These are phyloP conservation scores for Lycaena phlaeas DNA, from an alignment of 2,888 invertebrate species.

Conservation along the genomic window DNA sequence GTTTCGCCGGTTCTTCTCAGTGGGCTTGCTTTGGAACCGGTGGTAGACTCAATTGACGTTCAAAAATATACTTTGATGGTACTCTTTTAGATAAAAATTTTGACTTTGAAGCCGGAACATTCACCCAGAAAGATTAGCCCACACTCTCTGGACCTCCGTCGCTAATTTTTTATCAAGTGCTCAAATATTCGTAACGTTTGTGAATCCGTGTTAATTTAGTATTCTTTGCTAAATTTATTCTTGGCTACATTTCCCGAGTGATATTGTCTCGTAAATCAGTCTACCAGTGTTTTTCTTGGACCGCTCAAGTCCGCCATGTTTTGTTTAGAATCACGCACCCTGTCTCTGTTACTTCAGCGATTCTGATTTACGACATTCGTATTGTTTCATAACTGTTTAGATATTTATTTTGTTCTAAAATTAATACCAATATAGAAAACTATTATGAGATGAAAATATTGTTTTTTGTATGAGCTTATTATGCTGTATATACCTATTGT, in stretches of 20 bases:
- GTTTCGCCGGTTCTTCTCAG: no score
- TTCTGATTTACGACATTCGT: constrained; percentile 58
- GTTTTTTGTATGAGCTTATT: constrained; percentile 24
- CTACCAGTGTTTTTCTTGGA: constrained; percentile 67
- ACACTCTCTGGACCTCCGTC: no score
- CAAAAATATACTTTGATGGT: no score
- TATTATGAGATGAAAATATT: background rate
- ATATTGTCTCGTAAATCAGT: constrained; percentile 70
- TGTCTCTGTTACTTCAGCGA: constrained; percentile 44
- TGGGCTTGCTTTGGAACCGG: no score
- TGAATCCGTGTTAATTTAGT: constrained; percentile 50
- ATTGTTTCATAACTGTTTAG: constrained; percentile 37
- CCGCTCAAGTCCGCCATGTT: constrained; percentile 47
- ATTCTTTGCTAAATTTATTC: constrained; percentile 62
- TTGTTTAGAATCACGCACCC: constrained; percentile 70
- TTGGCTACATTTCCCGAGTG: constrained; percentile 61
- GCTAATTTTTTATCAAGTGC: no score
- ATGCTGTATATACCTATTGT: no score
- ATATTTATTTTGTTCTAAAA: constrained; percentile 25
- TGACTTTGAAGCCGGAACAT: no score
- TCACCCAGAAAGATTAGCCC: no score
- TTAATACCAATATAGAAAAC: background rate
- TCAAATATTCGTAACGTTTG: constrained; percentile 21
- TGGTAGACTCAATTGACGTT: no score
- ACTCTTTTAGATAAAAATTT: no score